Base-by-base conservation (phyloP, 92 coral and sea anemone genomes). In the Siderastrea radians region DNA sequence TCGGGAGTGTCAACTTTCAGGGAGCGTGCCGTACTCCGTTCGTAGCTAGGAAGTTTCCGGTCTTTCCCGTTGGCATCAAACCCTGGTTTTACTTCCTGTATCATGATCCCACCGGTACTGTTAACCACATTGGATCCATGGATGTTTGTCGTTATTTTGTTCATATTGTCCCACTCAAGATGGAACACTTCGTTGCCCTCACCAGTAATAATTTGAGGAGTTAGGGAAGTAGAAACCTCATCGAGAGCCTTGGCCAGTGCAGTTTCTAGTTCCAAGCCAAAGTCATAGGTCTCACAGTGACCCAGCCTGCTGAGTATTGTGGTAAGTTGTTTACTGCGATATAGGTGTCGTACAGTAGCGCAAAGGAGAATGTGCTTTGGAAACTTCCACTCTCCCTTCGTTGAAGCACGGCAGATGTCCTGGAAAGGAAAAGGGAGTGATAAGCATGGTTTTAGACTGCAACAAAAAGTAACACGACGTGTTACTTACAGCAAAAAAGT, bases 111-210 rank as follows among this genome's bases (percentile, higher is more conserved):
- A 3, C 58, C 93, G 5, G 88, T 57, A 75, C 91, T 86, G 67
- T 91, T 91, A 6, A 87, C 81, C 4, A 87, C 74, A 38, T 91
- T 91, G 48, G 89, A 75, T 65, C 91, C 88, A 19, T 91, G 94
- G 38, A 87, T 67, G 70, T 86, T 66, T 11, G 89, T 69, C 4
- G 87, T 88, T 46, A 55, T 81, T 63, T 88, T 86, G 47, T 84
- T 84, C 90, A 90, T 70, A 55, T 90, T 90, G 68, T 85, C 93
- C 87, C 74, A 85, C 58, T 85, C 90, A 43, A 58, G 61, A 58
- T 84, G 93, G 49, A 84, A 57, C 38, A 90, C 86, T 2, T 61
- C 86, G 47, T 90, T 85, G 9, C 72, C 87, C 49, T 85, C 84
- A 1, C 87, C 84, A 5, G 78, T 66, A 12, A 86, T 69, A 2